phyloP scores from a whole-genome alignment of 2,797 vertebrate genomes.

The Lophius americanus region DNA sequence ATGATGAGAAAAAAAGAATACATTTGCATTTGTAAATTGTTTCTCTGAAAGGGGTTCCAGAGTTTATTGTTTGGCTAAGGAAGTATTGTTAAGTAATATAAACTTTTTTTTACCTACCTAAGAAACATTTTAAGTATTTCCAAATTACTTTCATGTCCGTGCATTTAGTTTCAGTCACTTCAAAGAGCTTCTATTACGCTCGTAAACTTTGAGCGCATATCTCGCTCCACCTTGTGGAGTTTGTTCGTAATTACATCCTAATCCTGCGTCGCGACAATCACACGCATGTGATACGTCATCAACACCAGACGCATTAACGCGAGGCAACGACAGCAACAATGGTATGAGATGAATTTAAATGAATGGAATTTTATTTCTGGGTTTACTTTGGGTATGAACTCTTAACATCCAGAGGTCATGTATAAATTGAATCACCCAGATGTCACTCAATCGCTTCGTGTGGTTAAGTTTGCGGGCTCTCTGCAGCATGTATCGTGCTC shows the following conservation, averaged over 20 bases:
- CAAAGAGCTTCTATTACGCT: no score
- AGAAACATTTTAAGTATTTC: no score
- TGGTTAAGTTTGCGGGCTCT: background rate
- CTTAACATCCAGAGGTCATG: fast-evolving
- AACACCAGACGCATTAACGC: slow-evolving; percentile 33
- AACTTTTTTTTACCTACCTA: no score
- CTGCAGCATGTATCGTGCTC: background rate
- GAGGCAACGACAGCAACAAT: slow-evolving; percentile 50
- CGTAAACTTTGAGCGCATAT: slow-evolving; percentile 1
- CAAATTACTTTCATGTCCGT: no score
- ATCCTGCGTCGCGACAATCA: slow-evolving; percentile 18
- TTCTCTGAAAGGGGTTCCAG: no score
- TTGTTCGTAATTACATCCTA: background rate
- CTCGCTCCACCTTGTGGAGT: slow-evolving; percentile 46
- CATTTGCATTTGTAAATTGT: no score
- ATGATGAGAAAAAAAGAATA: no score
- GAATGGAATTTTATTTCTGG: background rate
- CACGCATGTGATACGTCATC: slow-evolving; percentile 46
- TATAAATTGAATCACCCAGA: fast-evolving
- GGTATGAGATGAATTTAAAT: slow-evolving; percentile 41
- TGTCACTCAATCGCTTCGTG: fast-evolving
- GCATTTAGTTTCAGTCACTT: no score
- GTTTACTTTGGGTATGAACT: background rate
- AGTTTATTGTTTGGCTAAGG: no score
- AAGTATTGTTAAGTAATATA: no score